phyloP scores from a whole-genome alignment of 2,797 vertebrate genomes.

The Echeneis naucrates region DNA sequence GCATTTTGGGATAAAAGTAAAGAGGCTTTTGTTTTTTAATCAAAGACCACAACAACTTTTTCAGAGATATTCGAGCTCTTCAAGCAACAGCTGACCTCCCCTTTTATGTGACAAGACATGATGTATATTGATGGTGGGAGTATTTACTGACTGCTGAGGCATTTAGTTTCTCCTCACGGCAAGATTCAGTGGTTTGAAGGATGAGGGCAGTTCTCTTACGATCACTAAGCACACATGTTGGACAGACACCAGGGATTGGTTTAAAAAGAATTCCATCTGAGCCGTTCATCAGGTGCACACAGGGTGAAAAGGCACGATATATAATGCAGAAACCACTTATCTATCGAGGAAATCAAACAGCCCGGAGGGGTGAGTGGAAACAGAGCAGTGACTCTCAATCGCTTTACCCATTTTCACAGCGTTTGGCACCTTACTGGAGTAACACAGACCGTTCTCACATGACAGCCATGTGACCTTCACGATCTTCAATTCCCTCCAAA shows the following conservation, averaged over 20 bases:
- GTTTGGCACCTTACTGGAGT: too few species aligned
- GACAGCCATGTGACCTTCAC: not conserved
- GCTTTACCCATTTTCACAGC: too few species aligned
- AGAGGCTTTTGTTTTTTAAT: too few species aligned
- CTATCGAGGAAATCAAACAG: not conserved
- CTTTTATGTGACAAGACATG: too few species aligned
- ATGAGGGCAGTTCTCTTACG: not conserved
- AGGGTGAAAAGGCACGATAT: not conserved
- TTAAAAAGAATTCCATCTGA: not conserved
- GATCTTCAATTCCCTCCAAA: not conserved
- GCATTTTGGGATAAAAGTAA: too few species aligned
- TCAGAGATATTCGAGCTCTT: not conserved
- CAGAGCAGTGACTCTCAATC: not conserved
- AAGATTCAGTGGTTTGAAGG: too few species aligned
- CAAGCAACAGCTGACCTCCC: too few species aligned
- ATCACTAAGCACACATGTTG: not conserved
- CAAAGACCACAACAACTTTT: too few species aligned
- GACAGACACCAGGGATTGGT: not conserved
- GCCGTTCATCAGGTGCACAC: too few species aligned
- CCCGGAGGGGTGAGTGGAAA: not conserved
- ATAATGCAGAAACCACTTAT: not conserved
- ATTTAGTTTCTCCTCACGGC: not conserved
- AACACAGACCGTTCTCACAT: not conserved
- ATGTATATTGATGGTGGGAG: too few species aligned
- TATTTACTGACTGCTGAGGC: not conserved